Evolutionary conservation across 2,797 vertebrate species (phyloP).

Genomic region (Distichodus sexfasciatus): DNA sequence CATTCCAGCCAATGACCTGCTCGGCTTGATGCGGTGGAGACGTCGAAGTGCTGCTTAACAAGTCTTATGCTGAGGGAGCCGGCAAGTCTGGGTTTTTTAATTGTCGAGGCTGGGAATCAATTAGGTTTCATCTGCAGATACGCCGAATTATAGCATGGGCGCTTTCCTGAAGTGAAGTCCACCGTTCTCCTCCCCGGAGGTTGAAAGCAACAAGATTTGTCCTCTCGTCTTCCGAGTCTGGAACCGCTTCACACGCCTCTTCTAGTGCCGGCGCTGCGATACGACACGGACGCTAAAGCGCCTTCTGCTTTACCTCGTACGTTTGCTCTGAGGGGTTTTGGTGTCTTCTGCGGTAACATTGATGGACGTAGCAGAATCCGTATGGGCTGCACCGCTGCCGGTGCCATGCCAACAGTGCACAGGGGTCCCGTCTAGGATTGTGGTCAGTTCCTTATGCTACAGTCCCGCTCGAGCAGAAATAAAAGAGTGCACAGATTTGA

Average conservation of each 20-base stretch:
- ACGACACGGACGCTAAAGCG: too few species aligned
- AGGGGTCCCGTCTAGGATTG: not conserved
- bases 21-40: conserved; percentile 60
- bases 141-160: conserved; percentile 49
- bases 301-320: too few species aligned
- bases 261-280: not conserved
- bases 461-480: conserved; percentile 34
- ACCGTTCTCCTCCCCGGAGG: conserved; percentile 38
- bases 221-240: conserved; percentile 4
- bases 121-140: conserved; percentile 57
- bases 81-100: conserved; percentile 60
- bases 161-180: conserved; percentile 37
- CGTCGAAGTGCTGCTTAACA: conserved; percentile 64
- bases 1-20: conserved; percentile 63
- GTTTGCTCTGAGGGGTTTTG: not conserved
- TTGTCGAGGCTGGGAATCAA: conserved; percentile 52
- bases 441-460: not conserved
- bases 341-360: not conserved
- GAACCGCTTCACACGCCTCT: not conserved
- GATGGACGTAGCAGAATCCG: not conserved
- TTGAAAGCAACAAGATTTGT: conserved; percentile 30
- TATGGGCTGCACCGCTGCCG: not conserved
- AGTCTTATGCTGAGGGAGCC: conserved; percentile 61
- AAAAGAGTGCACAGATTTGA: conserved; percentile 39
- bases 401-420: not conserved